These are phyloP conservation scores for Asbolus verrucosus DNA, from an alignment of 1,140 invertebrate genomes.

Conservation along the genomic window DNA sequence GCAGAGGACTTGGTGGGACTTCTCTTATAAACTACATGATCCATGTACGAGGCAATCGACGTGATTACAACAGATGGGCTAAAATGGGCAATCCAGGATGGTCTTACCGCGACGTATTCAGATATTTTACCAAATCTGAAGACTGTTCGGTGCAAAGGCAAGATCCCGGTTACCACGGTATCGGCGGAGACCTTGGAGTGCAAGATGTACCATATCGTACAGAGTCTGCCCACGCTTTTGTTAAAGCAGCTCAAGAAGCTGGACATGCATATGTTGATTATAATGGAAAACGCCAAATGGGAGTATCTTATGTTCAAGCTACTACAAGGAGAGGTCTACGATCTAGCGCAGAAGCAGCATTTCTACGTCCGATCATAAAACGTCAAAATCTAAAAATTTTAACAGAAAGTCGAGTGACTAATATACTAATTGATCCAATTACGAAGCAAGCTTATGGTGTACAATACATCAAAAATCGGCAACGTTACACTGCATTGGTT, in stretches of 20 bases:
- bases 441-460: constrained; percentile 75
- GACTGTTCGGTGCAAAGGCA: constrained; percentile 66
- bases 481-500: constrained; percentile 73
- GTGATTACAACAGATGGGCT: constrained; percentile 76
- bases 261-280: constrained; percentile 81
- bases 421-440: constrained; percentile 80
- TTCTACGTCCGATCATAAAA: constrained; percentile 82
- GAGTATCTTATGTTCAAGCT: constrained; percentile 91
- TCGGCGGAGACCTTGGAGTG: constrained; percentile 57
- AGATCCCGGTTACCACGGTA: constrained; percentile 68
- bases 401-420: constrained; percentile 83
- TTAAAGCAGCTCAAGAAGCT: constrained; percentile 80
- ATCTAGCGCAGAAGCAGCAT: constrained; percentile 91
- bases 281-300: constrained; percentile 89
- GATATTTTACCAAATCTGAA: constrained; percentile 86
- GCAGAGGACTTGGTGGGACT: constrained; percentile 78
- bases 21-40: constrained; percentile 91
- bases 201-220: constrained; percentile 70
- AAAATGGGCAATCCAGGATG: constrained; percentile 81
- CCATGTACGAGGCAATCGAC: constrained; percentile 84
- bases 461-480: constrained; percentile 69
- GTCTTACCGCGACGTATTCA: constrained; percentile 83
- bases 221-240: constrained; percentile 72
- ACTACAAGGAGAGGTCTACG: constrained; percentile 81
- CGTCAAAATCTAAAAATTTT: constrained; percentile 89